Evolutionary conservation across 2,797 vertebrate species (phyloP), one percentile per base, ranked within the genome.

Genomic region (Sebastiscus albofasciatus): DNA sequence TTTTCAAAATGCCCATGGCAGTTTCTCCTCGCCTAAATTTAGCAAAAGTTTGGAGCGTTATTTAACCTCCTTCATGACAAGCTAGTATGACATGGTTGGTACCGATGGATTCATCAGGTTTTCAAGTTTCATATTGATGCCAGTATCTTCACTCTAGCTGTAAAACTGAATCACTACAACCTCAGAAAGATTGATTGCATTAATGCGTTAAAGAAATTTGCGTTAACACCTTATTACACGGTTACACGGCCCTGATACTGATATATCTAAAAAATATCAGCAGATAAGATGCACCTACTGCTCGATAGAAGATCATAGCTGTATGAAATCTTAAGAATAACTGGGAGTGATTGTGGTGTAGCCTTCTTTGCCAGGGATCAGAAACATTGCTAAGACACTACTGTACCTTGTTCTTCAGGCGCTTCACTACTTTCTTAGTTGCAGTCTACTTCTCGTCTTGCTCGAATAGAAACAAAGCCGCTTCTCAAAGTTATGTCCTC

Each of bases 401-500:
- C 4, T 18, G 18, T 11, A 55, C 31, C 39, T 71, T 52, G 20
- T 64, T 66, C 6, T 62, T 77, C n/a, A 52, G 64, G 67, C 52
- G 72, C 72, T 75, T 13, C 3, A 26, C 54, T 75, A n/a, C 9
- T 58, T 55, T 42, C 34, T 49, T 59, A 66, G n/a, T 22, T 29
- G 24, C 29, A n/a, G 26, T 46, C 33, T 61, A 7, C 29, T 46
- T 46, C 42, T 46, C 16, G 52, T 54, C 42, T 75, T n/a, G 62
- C 66, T 27, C 31, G 31, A 42, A 16, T 33, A 20, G 76, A 85
- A 90, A 72, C 81, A 81, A 78, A 80, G 64, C 66, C 54, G 54
- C 27, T 64, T 85, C 75, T 78, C 49, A 73, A 66, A 83, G 67
- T 86, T 92, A 67, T 82, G 77, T 42, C 85, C 61, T 61, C 46